A percentile compares a stretch with the other conserved stretches of the same genome.
These are phyloP conservation scores for Papilio polytes DNA, from an alignment of 1,140 invertebrate genomes.

Conservation along the genomic window DNA sequence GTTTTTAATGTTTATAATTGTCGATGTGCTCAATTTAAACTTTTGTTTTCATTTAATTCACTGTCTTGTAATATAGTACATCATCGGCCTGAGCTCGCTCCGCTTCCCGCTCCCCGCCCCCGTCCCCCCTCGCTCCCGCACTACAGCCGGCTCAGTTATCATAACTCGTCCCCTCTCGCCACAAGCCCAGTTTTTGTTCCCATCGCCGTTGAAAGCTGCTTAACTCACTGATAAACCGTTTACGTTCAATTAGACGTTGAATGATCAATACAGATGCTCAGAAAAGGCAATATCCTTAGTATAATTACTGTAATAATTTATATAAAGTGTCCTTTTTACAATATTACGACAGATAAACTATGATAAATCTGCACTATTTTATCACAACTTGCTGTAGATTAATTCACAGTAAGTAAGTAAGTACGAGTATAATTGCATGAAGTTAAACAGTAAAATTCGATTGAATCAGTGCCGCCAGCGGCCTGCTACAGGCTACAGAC, in stretches of 20 bases:
- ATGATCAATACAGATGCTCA: neutral
- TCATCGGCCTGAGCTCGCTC: neutral
- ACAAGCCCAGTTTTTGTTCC: neutral
- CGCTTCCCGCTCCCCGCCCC: neutral
- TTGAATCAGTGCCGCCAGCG: constrained; percentile 3
- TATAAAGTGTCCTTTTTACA: neutral
- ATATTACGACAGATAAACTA: neutral
- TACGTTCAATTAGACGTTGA: constrained; percentile 23
- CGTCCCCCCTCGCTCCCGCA: too few species aligned
- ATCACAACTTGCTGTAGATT: neutral
- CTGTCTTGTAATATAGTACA: neutral
- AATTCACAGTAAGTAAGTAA: neutral
- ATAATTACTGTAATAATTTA: constrained; percentile 8
- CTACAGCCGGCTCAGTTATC: constrained; percentile 21
- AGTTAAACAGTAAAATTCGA: neutral
- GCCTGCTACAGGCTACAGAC: neutral
- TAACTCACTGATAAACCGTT: constrained; percentile 16
- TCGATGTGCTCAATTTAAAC: neutral
- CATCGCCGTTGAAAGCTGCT: constrained; percentile 1
- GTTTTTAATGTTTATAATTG: too few species aligned
- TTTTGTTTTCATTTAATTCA: neutral
- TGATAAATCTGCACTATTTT: neutral
- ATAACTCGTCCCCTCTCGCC: constrained; percentile 16
- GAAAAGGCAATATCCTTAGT: neutral
- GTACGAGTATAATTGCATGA: neutral